Evolutionary conservation across 2,113 vertebrate species (phyloP).

Genomic region (Tachysurus vachellii): DNA sequence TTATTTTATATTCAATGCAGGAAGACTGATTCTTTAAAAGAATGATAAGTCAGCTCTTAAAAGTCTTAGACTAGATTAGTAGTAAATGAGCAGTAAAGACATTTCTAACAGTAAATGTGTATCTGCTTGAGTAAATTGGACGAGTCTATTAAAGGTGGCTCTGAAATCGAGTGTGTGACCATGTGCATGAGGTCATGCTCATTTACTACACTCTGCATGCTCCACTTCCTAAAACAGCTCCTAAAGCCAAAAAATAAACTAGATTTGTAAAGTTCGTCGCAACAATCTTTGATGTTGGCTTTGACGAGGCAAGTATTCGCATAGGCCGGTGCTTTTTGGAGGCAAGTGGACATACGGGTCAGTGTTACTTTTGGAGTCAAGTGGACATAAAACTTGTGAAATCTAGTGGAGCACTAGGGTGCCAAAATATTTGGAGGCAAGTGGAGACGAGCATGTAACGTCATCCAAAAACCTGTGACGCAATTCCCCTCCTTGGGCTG

Average conservation of each 20-base stretch:
- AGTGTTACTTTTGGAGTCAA: too few relatives aligned
- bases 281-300: too few relatives aligned
- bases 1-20: background rate
- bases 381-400: too few relatives aligned
- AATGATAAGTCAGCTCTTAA: background rate
- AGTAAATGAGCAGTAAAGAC: background rate
- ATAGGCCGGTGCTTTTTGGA: too few relatives aligned
- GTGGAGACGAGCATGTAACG: too few relatives aligned
- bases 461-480: too few relatives aligned
- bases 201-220: background rate
- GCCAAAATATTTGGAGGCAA: too few relatives aligned
- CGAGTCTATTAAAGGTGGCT: background rate
- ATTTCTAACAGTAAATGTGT: background rate
- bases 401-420: too few relatives aligned
- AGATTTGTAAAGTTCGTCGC: too few relatives aligned
- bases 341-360: too few relatives aligned
- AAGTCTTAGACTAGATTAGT: background rate
- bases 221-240: conserved; percentile 16
- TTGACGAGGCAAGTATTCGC: too few relatives aligned
- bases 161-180: background rate
- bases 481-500: too few relatives aligned
- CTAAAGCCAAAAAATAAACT: background rate
- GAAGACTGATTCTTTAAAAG: background rate
- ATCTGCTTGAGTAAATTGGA: conserved; percentile 9
- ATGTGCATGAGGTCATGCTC: background rate